phyloP scores from a whole-genome alignment of 2,113 vertebrate species.

The Dromiciops gliroides region DNA sequence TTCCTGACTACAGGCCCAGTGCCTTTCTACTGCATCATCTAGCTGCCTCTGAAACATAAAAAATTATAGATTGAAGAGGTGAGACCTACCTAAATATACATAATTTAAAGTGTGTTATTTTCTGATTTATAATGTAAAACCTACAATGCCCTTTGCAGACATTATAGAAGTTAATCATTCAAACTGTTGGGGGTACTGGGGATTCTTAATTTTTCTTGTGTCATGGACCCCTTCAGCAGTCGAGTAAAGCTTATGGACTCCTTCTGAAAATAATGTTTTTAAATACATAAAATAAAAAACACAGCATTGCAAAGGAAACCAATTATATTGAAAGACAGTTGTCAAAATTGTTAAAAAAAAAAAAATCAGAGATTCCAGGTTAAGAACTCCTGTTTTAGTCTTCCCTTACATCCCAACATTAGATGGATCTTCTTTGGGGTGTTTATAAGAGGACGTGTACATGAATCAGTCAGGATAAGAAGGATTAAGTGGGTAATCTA shows the following conservation, averaged over 20 bases:
- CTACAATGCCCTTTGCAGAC: not conserved
- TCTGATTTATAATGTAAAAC: not conserved
- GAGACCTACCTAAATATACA: not conserved
- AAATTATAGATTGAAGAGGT: not conserved
- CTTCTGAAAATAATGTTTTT: not conserved
- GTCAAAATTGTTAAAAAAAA: not conserved
- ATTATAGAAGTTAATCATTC: not conserved
- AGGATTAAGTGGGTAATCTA: not conserved
- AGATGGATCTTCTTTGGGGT: not conserved
- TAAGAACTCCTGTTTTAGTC: not conserved
- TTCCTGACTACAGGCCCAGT: not conserved
- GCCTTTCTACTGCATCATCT: not conserved
- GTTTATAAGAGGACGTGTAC: not conserved
- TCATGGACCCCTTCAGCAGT: too few species aligned
- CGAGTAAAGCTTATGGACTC: not conserved
- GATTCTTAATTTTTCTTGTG: too few species aligned
- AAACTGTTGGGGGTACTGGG: not conserved
- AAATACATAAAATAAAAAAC: not conserved
- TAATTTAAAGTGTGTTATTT: constrained; percentile 7
- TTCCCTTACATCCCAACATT: not conserved
- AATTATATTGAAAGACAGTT: not conserved
- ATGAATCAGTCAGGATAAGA: not conserved
- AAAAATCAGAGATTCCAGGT: not conserved
- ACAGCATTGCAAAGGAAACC: not conserved
- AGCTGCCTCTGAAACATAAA: not conserved